Base-by-base conservation (phyloP, 2,113 vertebrate genomes). In the Oxygymnocypris stewartii region DNA sequence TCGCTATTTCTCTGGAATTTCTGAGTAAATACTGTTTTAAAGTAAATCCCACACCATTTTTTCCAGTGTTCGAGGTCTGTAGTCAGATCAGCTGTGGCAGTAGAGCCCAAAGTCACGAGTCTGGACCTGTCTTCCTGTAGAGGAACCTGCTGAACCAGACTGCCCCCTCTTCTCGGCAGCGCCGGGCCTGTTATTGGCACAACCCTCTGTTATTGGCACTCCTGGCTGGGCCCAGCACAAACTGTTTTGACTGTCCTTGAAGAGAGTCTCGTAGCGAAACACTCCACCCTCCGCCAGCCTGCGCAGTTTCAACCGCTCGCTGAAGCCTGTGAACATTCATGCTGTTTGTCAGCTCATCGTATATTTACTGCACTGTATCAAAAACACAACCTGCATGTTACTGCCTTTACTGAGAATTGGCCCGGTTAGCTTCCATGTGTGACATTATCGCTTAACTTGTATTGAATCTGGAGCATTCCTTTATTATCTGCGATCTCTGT, bases 151-250 rank as follows among this genome's bases (percentile, higher is more conserved):
- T 54, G 51, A 54, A 54, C 51, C 2, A 18, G 51, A 16, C 16
- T 54, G 49, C 49, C 49, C 49, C 49, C 49, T 51, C 13, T 14
- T 51, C 49, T 51, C 49, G 13, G 40, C 57, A 63, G 25, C 18
- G n/a, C 73, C 8, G 25, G 74, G 54, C 28, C 35, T 85, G 49
- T 44, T 86, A 86, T 86, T 73, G n/a, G 49, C 18, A 10, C 49
- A 28, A 42, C 28, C 51, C 37, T 28, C 73, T 78, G 57, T 77
- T 31, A 31, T 31, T 31, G 28, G 57, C 57, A 28, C 16, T 35
- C 37, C 76, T 59, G 78, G 7, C 20, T 79, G 16, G 35, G 35
- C 35, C 69, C 9, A 20, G 69, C 37, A 1, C 69, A 42, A 37
- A 73, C 69, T 73, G 69, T 73, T 12, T 42, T 73, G 69, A 42